Evolutionary conservation across 1,140 invertebrate genomes (phyloP).

Genomic region (Philotrypesis tridentata): DNA sequence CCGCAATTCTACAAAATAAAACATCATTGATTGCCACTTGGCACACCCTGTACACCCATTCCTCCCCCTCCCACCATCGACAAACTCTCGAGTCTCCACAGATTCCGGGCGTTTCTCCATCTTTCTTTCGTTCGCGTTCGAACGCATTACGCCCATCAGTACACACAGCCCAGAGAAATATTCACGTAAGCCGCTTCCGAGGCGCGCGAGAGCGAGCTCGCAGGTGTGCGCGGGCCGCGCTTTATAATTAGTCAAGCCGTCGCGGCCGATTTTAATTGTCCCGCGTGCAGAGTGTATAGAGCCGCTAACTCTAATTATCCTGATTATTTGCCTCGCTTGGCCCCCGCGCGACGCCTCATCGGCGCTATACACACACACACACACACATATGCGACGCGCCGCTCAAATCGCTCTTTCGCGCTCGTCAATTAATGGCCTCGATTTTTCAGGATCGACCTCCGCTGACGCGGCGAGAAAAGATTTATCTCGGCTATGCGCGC

Average conservation of each 20-base stretch:
- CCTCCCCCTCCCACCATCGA: background rate
- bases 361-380: no score
- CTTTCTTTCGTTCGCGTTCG: background rate
- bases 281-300: slow-evolving; percentile 62
- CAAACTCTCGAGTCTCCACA: background rate
- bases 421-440: background rate
- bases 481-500: background rate
- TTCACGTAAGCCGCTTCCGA: no score
- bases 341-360: slow-evolving; percentile 46
- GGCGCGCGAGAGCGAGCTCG: no score
- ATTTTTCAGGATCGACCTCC: background rate
- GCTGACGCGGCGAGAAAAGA: background rate
- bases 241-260: slow-evolving; percentile 67
- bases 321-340: slow-evolving; percentile 70
- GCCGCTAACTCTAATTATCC: slow-evolving; percentile 68
- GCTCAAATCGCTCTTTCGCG: slow-evolving; percentile 38
- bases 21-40: no score
- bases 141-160: background rate
- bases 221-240: slow-evolving; percentile 38
- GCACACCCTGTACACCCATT: no score
- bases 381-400: no score
- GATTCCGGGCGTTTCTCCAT: background rate
- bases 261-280: slow-evolving; percentile 68
- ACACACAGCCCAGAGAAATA: no score
- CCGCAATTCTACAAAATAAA: no score